These are phyloP conservation scores for Limnephilus rhombicus DNA, from an alignment of 2,888 invertebrate species.

Conservation along the genomic window DNA sequence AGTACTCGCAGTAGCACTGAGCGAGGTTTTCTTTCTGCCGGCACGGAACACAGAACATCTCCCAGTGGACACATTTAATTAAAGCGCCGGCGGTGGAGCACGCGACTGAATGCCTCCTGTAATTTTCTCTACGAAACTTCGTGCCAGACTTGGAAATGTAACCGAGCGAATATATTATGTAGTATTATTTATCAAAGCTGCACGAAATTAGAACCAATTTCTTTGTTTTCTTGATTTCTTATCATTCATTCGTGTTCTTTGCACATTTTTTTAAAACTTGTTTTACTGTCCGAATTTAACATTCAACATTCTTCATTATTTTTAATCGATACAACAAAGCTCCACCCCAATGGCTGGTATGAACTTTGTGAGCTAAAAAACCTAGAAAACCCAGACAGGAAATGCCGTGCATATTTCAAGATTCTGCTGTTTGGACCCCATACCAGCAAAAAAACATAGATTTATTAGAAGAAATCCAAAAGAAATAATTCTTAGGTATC, in stretches of 20 bases:
- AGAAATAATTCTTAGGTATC: too few relatives aligned
- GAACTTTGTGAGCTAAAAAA: neutral
- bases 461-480: too few relatives aligned
- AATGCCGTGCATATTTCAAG: too few relatives aligned
- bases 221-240: neutral
- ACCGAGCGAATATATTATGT: constrained; percentile 2
- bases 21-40: neutral
- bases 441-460: too few relatives aligned
- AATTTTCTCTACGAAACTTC: constrained; percentile 34
- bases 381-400: too few relatives aligned
- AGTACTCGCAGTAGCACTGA: neutral
- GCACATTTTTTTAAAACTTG: too few relatives aligned
- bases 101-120: constrained; percentile 26
- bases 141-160: constrained; percentile 8
- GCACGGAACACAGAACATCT: constrained; percentile 13
- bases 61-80: constrained; percentile 45
- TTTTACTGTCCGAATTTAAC: neutral
- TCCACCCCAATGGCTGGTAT: too few relatives aligned
- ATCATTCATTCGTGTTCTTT: neutral
- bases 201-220: neutral
- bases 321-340: too few relatives aligned
- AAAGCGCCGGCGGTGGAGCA: constrained; percentile 34
- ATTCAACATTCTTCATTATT: too few relatives aligned
- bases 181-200: neutral
- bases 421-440: too few relatives aligned